phyloP scores from a whole-genome alignment of 2,113 vertebrate species.

The Ptilonorhynchus violaceus region DNA sequence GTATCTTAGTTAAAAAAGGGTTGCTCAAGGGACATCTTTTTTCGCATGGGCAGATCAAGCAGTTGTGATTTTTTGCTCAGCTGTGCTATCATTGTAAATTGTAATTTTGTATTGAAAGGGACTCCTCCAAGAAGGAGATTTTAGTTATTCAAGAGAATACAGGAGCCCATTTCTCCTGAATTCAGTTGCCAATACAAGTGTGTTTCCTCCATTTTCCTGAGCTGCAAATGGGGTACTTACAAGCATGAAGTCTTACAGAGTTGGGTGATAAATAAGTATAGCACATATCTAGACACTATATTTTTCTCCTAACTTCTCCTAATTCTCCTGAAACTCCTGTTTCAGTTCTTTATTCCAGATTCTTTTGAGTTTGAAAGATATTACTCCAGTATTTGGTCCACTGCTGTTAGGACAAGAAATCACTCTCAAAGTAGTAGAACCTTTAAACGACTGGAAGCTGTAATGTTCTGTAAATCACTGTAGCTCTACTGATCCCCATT shows the following conservation, averaged over 20 bases:
- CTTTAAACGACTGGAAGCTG: background rate
- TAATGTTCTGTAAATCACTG: background rate
- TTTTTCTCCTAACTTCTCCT: background rate
- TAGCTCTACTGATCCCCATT: background rate
- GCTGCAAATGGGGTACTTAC: background rate
- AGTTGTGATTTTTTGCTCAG: background rate
- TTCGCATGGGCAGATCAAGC: background rate
- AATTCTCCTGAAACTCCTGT: too few species aligned
- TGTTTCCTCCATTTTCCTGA: background rate
- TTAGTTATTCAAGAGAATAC: background rate
- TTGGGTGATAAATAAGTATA: background rate
- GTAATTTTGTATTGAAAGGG: background rate
- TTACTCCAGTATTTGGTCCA: background rate
- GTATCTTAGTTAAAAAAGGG: background rate
- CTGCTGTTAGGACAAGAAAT: background rate
- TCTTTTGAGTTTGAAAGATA: background rate
- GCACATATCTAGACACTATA: background rate
- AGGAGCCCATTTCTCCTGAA: background rate
- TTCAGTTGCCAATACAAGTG: background rate
- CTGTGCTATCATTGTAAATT: background rate
- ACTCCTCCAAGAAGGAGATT: background rate
- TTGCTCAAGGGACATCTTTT: background rate
- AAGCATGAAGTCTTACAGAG: background rate
- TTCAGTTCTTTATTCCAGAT: background rate
- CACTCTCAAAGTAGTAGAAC: background rate